These are phyloP conservation scores for Cyprinodon diabolis DNA, from an alignment of 2,797 vertebrate species.

Conservation along the genomic window DNA sequence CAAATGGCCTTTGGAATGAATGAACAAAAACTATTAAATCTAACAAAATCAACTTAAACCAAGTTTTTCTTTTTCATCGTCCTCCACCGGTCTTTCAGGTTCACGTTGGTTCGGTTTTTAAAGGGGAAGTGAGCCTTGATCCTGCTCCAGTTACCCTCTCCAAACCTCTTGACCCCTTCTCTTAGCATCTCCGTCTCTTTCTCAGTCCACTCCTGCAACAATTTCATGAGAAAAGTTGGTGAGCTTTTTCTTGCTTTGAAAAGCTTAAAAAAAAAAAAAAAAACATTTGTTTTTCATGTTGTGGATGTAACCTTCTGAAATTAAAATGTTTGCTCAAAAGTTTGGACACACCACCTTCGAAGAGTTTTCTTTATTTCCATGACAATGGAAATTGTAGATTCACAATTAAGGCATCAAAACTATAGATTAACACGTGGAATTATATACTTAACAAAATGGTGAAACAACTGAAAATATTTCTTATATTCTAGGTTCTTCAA, in stretches of 20 bases:
- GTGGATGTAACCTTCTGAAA: background rate
- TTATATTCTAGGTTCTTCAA: too few species aligned
- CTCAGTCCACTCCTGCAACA: slow-evolving; percentile 75
- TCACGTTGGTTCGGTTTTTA: slow-evolving; percentile 67
- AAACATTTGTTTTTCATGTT: background rate
- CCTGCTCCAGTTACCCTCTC: slow-evolving; percentile 78
- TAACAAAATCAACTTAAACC: slow-evolving; percentile 23
- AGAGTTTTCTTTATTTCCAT: too few species aligned
- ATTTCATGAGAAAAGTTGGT: slow-evolving; percentile 13
- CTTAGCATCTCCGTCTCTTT: slow-evolving; percentile 69
- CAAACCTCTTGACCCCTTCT: slow-evolving; percentile 73
- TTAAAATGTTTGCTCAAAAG: background rate
- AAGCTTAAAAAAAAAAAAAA: background rate
- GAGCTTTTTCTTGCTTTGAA: background rate
- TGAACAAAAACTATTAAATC: background rate
- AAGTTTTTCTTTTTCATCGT: slow-evolving; percentile 71
- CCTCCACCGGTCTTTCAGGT: slow-evolving; percentile 83
- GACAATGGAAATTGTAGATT: too few species aligned
- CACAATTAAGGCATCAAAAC: too few species aligned
- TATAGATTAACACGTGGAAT: too few species aligned
- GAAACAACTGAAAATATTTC: too few species aligned
- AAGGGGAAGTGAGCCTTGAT: slow-evolving; percentile 67
- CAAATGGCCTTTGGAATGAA: background rate
- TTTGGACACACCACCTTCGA: too few species aligned
- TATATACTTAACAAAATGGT: too few species aligned